A percentile compares a stretch with the other conserved stretches of the same genome.
Conservation (phyloP, 2,888 invertebrate genomes). For the Acanthosepion pharaonis region DNA sequence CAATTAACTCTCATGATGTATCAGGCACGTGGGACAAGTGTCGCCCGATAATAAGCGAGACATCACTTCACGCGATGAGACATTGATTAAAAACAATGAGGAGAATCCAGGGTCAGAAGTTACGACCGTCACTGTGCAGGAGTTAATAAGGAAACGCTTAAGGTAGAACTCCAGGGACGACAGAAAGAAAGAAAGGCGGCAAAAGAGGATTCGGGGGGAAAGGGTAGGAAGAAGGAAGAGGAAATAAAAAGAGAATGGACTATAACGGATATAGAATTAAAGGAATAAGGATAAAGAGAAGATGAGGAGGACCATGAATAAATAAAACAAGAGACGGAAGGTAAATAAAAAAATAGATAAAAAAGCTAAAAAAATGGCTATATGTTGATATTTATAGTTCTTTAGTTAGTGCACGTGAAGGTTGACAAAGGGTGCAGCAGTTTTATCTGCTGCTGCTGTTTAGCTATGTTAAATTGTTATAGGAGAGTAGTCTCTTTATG, state of each 20-base stretch:
- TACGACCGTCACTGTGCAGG: slow-evolving; percentile 17
- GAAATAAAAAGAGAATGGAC: not conserved
- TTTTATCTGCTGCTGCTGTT: no score
- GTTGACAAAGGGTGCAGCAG: no score
- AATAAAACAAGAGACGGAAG: no score
- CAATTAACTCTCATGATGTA: not conserved
- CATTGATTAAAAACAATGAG: slow-evolving; percentile 18
- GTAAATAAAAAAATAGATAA: no score
- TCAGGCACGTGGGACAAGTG: slow-evolving; percentile 6
- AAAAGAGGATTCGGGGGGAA: not conserved
- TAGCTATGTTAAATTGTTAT: no score
- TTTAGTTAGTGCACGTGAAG: no score
- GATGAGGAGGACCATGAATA: no score
- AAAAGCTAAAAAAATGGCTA: no score
- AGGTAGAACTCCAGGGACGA: not conserved
- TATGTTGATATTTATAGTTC: no score
- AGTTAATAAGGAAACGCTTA: slow-evolving; percentile 33
- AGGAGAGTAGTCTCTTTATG: no score
- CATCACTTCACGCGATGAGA: not conserved
- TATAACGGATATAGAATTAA: no score
- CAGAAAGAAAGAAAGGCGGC: not conserved
- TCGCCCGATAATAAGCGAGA: slow-evolving; percentile 8
- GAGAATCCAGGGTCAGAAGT: not conserved
- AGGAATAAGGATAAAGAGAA: no score
- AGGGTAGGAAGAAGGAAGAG: not conserved